Evolutionary conservation across 2,797 vertebrate genomes (phyloP), one percentile per base, ranked within the genome.

Genomic region (Rallus crepitans): DNA sequence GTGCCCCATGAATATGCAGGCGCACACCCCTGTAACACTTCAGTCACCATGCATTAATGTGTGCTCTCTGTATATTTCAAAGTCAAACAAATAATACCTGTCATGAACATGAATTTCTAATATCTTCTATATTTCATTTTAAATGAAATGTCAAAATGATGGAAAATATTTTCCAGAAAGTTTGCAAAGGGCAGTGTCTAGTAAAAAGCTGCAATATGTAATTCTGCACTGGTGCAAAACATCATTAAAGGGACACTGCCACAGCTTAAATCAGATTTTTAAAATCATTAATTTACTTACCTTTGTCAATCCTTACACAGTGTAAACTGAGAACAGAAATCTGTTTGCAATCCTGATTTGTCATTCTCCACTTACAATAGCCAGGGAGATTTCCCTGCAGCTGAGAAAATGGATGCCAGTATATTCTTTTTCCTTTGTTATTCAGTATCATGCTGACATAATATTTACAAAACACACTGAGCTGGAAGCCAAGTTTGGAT

Each of bases 101-200:
- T 97, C 98, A 98, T 91, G 97, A 97, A 96, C 98, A 98, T 95
- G 97, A 97, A 98, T 98, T 97, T 97, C 98, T 98, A 98, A 98
- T 98, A 97, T 96, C 94, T 95, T 95, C 98, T 98, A 97, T 98
- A 98, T 98, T 98, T 98, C 98, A 98, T 98, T 98, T 98, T 98
- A 98, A 98, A 98, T 98, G 97, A 98, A 98, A 98, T 97, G 98
- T 98, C 98, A 98, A 97, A 97, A 98, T 98, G 98, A 98, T 98
- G 98, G 98, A 98, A 98, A 98, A 97, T 97, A 97, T 98, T 98
- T 98, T 96, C 87, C 73, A 83, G 97, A 96, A 98, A 97, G 97
- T 97, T 97, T 97, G 97, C 96, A 97, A 97, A 97, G 98, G 97
- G 95, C 97, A 98, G 95, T 84, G 6, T 80, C 91, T 92, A 82